Base-by-base conservation (phyloP, 2,113 vertebrate species). In the Odontophorus gujanensis region DNA sequence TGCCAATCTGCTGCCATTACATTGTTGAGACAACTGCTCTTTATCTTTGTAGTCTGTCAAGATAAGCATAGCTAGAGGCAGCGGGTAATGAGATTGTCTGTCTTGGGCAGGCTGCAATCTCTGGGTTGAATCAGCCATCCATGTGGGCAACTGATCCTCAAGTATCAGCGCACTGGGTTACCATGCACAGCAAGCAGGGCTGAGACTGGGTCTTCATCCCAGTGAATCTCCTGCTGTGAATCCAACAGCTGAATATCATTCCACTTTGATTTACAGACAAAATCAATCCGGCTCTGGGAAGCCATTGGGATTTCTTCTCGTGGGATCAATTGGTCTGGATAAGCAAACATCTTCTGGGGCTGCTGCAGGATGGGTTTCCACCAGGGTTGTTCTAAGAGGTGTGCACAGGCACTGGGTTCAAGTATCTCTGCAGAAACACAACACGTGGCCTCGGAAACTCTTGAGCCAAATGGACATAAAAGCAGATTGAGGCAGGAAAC, bases 161-260 rank as follows among this genome's bases (percentile, higher is more conserved):
- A 15, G 25, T 4, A 47, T 0, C 8, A 15, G 57, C 36, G 22
- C 2, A 11, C 4, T 5, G 32, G 17, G 45, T 13, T 12, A 2
- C 50, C 32, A 32, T 7, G 53, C 51, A 11, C 24, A 15, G 68
- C 21, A 28, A 80, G 66, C 61, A 12, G 50, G 36, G 1, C 8
- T 58, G 57, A 43, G 28, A 26, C 40, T 43, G 30, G 62, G 11
- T 18, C 72, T 34, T 21, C 4, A 2, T 36, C 28, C 26, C 38
- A 3, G 24, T 7, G 79, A 26, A 43, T 30, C 36, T 43, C 47
- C 45, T 55, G 17, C 75, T 50, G 71, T 20, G 47, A 40, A 21
- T 55, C 24, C 62, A 38, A 28, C 1, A 6, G 82, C 18, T 17
- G 22, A 25, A 36, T 3, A 2, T 4, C 5, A 20, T 87, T 18